Evolutionary conservation across 2,113 vertebrate genomes (phyloP), one percentile per base, ranked within the genome.

Genomic region (Micronisus gabar): DNA sequence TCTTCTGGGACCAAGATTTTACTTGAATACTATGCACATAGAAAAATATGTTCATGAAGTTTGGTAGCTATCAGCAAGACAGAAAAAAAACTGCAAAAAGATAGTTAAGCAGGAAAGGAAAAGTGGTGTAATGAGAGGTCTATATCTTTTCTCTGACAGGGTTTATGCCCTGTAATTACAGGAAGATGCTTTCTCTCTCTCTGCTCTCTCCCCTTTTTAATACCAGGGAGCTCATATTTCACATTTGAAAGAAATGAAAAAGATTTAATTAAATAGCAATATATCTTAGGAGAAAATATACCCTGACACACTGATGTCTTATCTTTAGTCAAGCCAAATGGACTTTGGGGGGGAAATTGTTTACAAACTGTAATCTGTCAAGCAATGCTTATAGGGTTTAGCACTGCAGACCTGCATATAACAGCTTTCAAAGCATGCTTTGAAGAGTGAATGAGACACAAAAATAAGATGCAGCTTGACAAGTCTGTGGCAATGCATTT

Each of bases 181-280:
- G 25, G 12, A 89, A 92, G 48, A 95, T 72, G 40, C 27, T 95
- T 86, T 83, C 6, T 81, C 21, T 47, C 11, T 70, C 6, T 83
- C 41, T 76, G 22, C 29, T 73, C 22, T 90, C 41, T 93, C 71
- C n/a, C 8, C 3, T 76, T 90, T 92, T 92, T 86, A 94, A 84
- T 81, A 93, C 63, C 40, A 93, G 53, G 9, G 59, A 95, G 76
- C 43, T 95, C 85, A 92, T 94, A 95, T 94, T 95, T 97, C 94
- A 95, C 34, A 65, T 93, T 43, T 62, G 91, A 95, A 93, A 95
- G 63, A 95, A 97, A 93, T 91, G 36, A 82, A 88, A 95, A 92
- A 86, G 47, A 87, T 89, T 91, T 95, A 62, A 97, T 96, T 97
- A 95, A 97, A 92, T 81, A 81, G 53, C 72, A 89, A 52, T 45